Conservation (phyloP, 1,140 invertebrate species). For the Vollenhovia emeryi region DNA sequence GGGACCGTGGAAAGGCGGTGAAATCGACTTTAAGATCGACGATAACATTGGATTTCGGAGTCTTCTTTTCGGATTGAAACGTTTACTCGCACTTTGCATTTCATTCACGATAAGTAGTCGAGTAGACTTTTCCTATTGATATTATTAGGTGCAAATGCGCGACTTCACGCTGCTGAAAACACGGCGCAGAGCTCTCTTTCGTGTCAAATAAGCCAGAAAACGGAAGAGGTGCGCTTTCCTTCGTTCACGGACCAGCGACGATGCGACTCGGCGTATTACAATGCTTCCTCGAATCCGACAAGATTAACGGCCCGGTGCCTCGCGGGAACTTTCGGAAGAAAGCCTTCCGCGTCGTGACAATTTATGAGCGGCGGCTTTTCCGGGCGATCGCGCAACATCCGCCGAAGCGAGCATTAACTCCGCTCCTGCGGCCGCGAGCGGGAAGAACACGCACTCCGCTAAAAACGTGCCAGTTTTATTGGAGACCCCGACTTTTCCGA, state of each 20-base stretch:
- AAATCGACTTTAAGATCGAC: conserved; percentile 19
- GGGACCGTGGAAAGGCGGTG: not conserved
- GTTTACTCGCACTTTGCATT: not conserved
- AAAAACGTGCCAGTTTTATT: not conserved
- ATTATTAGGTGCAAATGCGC: not conserved
- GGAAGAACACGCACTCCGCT: not conserved
- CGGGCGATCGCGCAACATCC: not conserved
- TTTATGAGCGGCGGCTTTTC: conserved; percentile 50
- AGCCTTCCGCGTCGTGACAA: conserved; percentile 59
- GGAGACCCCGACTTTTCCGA: not conserved
- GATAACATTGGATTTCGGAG: not conserved
- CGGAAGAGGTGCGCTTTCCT: conserved; percentile 53
- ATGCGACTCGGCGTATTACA: conserved; percentile 41
- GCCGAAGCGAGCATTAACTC: not conserved
- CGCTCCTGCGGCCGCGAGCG: too few relatives aligned
- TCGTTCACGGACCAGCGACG: conserved; percentile 53
- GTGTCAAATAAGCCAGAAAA: conserved; percentile 45
- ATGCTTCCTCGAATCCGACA: conserved; percentile 58
- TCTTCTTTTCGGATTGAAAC: not conserved
- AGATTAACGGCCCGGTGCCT: conserved; percentile 59
- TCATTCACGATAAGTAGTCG: not conserved
- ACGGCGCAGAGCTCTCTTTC: not conserved
- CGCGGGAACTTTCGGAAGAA: conserved; percentile 55
- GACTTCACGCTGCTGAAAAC: not conserved
- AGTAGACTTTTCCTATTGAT: not conserved